Conservation (phyloP, 2,888 invertebrate species). For the Phragmatobia fuliginosa region DNA sequence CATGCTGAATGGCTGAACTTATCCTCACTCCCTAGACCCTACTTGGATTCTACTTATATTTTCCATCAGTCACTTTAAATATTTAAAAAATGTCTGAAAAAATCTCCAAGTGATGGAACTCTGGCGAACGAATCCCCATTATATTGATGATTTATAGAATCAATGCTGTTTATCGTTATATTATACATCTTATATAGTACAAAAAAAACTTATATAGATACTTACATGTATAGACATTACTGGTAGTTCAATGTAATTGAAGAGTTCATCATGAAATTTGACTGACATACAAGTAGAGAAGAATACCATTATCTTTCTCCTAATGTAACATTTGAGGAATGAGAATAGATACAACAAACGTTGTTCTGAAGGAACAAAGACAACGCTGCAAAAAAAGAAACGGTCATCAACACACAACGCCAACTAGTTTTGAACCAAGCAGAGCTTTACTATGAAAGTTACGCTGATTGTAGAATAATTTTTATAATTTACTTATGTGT, state of each 20-base stretch:
- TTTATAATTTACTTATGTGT: no score
- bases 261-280: constrained; percentile 97
- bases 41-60: no score
- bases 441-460: no score
- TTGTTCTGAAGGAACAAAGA: constrained; percentile 98
- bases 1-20: no score
- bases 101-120: background rate
- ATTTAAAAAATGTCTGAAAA: no score
- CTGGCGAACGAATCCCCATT: background rate
- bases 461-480: no score
- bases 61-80: no score
- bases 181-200: background rate
- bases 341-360: constrained; percentile 98
- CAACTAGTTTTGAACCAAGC: no score
- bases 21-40: no score
- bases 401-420: no score
- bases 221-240: constrained; percentile 98
- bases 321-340: constrained; percentile 97
- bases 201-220: constrained; percentile 41
- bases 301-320: constrained; percentile 99
- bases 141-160: background rate
- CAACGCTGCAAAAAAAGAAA: constrained; percentile 89
- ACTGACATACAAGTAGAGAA: constrained; percentile 99
- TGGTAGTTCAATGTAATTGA: constrained; percentile 98
- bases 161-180: background rate